Evolutionary conservation across 2,888 invertebrate species (phyloP), one percentile per base, ranked within the genome.

Genomic region (Cremastobaeus sp.): DNA sequence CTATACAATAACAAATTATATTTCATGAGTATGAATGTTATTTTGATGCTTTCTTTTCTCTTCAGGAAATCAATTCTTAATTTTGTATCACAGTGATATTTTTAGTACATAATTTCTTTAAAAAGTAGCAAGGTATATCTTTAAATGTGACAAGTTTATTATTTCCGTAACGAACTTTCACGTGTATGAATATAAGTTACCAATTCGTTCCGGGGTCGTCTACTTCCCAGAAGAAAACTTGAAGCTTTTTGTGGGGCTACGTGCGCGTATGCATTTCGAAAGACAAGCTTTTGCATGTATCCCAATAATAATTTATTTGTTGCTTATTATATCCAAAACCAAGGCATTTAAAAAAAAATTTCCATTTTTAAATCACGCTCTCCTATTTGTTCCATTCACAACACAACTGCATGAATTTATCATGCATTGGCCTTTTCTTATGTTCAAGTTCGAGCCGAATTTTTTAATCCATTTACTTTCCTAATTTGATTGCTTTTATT

Each of bases 121-220:
- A 68, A 73, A 68, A 73, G 66, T 62, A 60, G 43, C 72, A 66
- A 72, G 60, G 59, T 66, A 64, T 64, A 59, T 72, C 72, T 72
- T 65, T 72, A 72, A 59, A 72, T 60, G 66, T 72, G 71, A 72
- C 72, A 72, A 72, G 66, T 73, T 73, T 68, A 68, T 68, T 73
- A 73, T 73, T 73, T 66, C 73, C 73, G 73, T 65, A 65, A 65
- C 59, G 43, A 73, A 73, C 73, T 73, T 73, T 73, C 73, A 73
- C 66, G 66, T 62, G 52, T 59, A 54, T 65, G 71, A 71, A 60
- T 60, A 66, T 54, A 54, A 52, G 60, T 66, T 60, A 60, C 72
- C 66, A 60, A 72, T 72, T 66, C 60, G 66, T 66, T 60, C 60
- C 43, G 65, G 59, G 41, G 59, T 65, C 59, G 65, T 65, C 39